Percentiles rank a stretch among this genome's conserved stretches.
Conservation (phyloP, 2,113 vertebrate species). For the Lepus timidus region DNA sequence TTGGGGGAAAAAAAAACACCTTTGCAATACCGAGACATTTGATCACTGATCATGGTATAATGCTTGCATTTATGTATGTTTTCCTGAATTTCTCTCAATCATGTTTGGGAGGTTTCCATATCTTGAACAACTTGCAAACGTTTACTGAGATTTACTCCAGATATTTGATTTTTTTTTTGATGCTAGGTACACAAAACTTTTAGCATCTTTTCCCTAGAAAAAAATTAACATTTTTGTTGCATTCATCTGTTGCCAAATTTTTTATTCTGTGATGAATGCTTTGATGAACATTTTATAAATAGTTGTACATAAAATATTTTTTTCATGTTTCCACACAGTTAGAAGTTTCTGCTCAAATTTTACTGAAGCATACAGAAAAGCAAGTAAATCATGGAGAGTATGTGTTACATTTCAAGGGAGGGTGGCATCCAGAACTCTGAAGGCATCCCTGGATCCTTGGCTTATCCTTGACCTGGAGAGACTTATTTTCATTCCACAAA, state of each 20-base stretch:
- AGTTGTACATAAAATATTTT: not conserved
- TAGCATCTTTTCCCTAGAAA: not conserved
- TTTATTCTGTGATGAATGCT: not conserved
- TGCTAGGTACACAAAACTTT: not conserved
- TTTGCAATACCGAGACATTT: not conserved
- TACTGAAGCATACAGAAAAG: not conserved
- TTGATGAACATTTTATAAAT: not conserved
- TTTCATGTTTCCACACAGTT: slow-evolving; percentile 1
- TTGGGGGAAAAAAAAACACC: not conserved
- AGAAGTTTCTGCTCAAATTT: not conserved
- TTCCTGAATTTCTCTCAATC: not conserved
- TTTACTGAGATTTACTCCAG: not conserved
- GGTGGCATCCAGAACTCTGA: not conserved
- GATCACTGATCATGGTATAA: not conserved
- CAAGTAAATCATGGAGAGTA: not conserved
- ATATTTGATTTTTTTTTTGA: not conserved
- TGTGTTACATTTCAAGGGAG: not conserved
- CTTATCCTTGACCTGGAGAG: not conserved
- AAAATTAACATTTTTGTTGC: too few relatives aligned
- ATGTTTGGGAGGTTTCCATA: not conserved
- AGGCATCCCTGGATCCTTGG: not conserved
- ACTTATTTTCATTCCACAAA: not conserved
- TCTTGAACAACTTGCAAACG: not conserved
- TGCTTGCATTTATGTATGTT: not conserved
- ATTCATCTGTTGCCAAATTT: not conserved